phyloP scores from a whole-genome alignment of 1,140 invertebrate species.

The Bombus difficillimus region DNA sequence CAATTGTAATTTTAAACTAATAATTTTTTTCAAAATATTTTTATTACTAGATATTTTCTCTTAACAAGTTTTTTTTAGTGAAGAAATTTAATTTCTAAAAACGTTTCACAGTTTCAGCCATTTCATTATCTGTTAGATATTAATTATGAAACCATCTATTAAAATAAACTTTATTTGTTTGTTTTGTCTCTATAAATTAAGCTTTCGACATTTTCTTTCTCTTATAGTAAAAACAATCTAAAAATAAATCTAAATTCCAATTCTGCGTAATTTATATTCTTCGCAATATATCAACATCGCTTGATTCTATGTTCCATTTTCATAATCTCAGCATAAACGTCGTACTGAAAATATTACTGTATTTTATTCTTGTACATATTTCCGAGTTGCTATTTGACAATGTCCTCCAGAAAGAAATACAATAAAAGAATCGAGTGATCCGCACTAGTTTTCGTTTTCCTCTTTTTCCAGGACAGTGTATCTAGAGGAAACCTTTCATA shows the following conservation, averaged over 20 bases:
- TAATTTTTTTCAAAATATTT: neutral
- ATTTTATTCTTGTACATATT: neutral
- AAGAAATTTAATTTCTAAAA: too few species aligned
- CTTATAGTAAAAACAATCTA: neutral
- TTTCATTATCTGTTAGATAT: too few species aligned
- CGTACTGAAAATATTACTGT: too few species aligned
- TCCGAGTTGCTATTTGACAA: neutral
- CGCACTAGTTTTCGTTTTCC: neutral
- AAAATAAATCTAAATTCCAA: neutral
- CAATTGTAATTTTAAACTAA: neutral
- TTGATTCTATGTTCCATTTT: neutral
- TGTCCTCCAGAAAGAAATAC: neutral
- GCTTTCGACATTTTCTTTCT: too few species aligned
- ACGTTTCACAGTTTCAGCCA: too few species aligned
- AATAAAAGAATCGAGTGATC: neutral
- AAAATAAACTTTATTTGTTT: too few species aligned
- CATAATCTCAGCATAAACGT: neutral
- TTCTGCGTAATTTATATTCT: neutral
- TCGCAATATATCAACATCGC: neutral
- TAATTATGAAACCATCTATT: too few species aligned
- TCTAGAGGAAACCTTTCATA: slow-evolving; percentile 19
- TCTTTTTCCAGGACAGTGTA: neutral
- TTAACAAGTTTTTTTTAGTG: too few species aligned
- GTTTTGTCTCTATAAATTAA: too few species aligned
- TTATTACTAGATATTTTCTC: neutral